Evolutionary conservation across 1,140 invertebrate genomes (phyloP).

Genomic region (Hylaeus volcanicus): DNA sequence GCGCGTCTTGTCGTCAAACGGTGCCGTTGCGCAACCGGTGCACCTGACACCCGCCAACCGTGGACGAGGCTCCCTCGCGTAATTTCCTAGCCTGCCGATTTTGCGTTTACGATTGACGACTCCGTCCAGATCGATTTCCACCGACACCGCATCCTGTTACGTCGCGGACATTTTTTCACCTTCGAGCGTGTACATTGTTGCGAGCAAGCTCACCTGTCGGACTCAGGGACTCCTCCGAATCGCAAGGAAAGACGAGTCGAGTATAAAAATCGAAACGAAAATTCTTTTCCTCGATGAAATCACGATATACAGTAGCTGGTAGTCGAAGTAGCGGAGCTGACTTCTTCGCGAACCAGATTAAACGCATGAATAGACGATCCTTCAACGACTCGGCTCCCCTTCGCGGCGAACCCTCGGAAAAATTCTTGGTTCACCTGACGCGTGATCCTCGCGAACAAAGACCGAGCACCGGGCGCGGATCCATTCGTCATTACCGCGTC

Average conservation of each 20-base stretch:
- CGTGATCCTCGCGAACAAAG: constrained; percentile 39
- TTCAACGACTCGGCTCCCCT: background rate
- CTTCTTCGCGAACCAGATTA: background rate
- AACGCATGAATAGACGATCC: background rate
- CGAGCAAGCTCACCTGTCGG: too few relatives aligned
- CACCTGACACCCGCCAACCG: constrained; percentile 48
- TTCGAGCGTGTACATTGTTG: background rate
- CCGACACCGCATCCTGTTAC: constrained; percentile 39
- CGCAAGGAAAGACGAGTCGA: too few relatives aligned
- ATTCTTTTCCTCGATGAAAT: too few relatives aligned
- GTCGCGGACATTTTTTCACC: constrained; percentile 10
- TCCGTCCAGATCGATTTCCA: constrained; percentile 35
- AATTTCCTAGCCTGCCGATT: constrained; percentile 56
- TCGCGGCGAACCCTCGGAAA: constrained; percentile 1
- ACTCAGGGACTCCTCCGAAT: too few relatives aligned
- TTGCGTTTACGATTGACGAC: constrained; percentile 40
- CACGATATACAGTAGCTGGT: too few relatives aligned
- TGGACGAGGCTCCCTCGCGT: constrained; percentile 18
- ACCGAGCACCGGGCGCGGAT: constrained; percentile 1
- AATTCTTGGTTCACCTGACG: constrained; percentile 55
- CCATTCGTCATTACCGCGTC: constrained; percentile 73
- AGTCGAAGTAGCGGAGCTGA: background rate
- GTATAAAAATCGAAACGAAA: too few relatives aligned
- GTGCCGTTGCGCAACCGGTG: constrained; percentile 60
- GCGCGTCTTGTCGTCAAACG: constrained; percentile 53